Evolutionary conservation across 2,113 vertebrate genomes (phyloP).

Genomic region (Microcebus murinus): DNA sequence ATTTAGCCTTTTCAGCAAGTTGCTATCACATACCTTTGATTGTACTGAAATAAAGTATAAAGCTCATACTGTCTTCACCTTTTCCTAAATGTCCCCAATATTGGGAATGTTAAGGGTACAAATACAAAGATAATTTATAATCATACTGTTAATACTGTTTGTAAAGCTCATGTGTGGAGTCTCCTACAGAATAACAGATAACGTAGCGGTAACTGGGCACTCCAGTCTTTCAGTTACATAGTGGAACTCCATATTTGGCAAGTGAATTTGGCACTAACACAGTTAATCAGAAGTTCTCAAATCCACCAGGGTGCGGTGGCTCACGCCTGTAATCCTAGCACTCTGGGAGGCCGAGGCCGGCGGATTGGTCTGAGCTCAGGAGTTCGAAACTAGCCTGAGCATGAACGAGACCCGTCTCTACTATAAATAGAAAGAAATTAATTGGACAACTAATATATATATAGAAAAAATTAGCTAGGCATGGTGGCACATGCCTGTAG

Average conservation of each 20-base stretch:
- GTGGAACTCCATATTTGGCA: neutral
- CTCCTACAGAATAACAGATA: neutral
- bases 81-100: neutral
- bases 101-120: neutral
- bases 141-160: neutral
- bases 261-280: neutral
- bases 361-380: no score
- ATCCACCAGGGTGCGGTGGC: neutral
- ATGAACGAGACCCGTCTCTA: no score
- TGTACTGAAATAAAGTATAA: neutral
- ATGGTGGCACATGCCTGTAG: no score
- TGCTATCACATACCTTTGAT: neutral
- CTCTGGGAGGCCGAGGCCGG: no score
- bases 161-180: neutral
- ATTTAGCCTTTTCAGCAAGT: neutral
- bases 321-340: no score
- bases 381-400: no score
- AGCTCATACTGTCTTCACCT: neutral
- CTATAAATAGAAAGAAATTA: no score
- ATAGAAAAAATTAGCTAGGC: no score
- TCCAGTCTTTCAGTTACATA: neutral
- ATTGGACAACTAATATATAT: no score
- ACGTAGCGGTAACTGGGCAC: neutral
- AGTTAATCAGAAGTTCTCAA: neutral
- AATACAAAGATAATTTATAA: neutral